phyloP scores from a whole-genome alignment of 2,113 vertebrate species.

The Dasyprocta punctata region DNA sequence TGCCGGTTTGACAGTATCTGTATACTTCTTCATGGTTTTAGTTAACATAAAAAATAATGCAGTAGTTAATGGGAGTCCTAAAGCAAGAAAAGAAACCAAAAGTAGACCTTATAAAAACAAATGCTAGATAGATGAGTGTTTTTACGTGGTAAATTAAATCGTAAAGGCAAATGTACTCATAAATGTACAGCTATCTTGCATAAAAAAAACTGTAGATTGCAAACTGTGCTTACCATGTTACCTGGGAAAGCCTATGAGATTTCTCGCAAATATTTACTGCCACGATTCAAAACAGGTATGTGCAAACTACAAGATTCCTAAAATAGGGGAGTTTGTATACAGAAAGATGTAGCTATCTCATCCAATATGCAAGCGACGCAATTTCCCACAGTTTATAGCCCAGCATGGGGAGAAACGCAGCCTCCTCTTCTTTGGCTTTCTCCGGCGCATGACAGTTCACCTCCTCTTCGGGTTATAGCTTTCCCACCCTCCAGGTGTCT shows the following conservation, averaged over 20 bases:
- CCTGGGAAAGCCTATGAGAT: conserved; percentile 84
- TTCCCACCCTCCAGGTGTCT: conserved; percentile 98
- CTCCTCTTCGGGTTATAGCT: conserved; percentile 94
- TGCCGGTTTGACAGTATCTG: conserved; percentile 72
- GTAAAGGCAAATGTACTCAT: conserved; percentile 83
- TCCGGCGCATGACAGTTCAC: conserved; percentile 90
- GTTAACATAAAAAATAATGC: conserved; percentile 77
- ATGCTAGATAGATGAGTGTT: conserved; percentile 77
- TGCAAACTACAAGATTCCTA: conserved; percentile 95
- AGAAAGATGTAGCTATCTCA: conserved; percentile 88
- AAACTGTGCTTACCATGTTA: conserved; percentile 86
- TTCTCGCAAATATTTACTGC: conserved; percentile 85
- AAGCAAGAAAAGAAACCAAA: conserved; percentile 64
- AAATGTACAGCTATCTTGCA: conserved; percentile 84
- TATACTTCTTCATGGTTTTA: conserved; percentile 67
- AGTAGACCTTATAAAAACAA: conserved; percentile 73
- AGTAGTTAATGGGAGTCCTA: conserved; percentile 71
- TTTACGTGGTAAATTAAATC: conserved; percentile 83
- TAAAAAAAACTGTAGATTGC: conserved; percentile 83
- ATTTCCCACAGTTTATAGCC: conserved; percentile 89
- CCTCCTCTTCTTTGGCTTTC: conserved; percentile 86
- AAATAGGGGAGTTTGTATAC: conserved; percentile 89
- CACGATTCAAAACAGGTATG: conserved; percentile 91
- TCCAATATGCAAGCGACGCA: conserved; percentile 85
- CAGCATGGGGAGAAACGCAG: conserved; percentile 94